Percentiles rank a stretch among this genome's conserved stretches.
Evolutionary conservation across 1,140 invertebrate species (phyloP).

Genomic region (Apocrypta bakeri): DNA sequence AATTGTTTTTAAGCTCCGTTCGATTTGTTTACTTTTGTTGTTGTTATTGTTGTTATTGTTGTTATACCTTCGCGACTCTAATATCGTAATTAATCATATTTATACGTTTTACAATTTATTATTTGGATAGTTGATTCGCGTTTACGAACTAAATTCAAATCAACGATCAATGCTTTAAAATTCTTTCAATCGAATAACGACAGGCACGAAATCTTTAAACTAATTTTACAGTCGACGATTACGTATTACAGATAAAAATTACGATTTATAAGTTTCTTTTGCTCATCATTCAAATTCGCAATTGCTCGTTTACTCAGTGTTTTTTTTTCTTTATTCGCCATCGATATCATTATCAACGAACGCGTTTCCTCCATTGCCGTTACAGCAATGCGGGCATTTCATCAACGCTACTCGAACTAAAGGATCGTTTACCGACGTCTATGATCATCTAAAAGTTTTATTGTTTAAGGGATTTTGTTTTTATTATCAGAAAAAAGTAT

Average conservation of each 20-base stretch:
- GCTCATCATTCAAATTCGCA: neutral
- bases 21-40: neutral
- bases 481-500: slow-evolving; percentile 10
- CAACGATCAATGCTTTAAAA: neutral
- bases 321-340: neutral
- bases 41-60: neutral
- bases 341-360: slow-evolving; percentile 14
- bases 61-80: neutral
- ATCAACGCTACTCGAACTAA: neutral
- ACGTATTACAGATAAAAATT: neutral
- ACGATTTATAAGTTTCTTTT: neutral
- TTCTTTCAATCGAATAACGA: slow-evolving; percentile 5
- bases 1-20: slow-evolving; percentile 49
- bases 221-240: neutral
- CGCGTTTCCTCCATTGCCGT: neutral
- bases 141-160: slow-evolving; percentile 17
- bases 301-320: neutral
- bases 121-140: neutral
- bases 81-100: neutral
- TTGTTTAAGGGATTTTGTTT: neutral
- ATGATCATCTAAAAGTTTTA: slow-evolving; percentile 10
- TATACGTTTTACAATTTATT: neutral
- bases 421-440: slow-evolving; percentile 13
- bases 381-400: neutral
- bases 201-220: slow-evolving; percentile 34